phyloP scores from a whole-genome alignment of 2,797 vertebrate genomes.

The Rhinogobio ventralis region DNA sequence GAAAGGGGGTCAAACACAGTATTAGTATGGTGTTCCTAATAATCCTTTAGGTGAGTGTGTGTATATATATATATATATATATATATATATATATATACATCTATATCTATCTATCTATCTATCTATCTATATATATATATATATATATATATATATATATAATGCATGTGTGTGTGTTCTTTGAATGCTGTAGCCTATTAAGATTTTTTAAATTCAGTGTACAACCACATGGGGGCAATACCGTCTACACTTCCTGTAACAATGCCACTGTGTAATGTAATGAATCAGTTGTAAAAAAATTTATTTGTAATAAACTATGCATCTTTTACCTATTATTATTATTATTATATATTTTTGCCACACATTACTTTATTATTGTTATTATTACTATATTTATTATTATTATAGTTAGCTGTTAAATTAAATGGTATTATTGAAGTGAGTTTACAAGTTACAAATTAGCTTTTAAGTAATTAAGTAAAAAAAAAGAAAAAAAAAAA shows the following conservation, averaged over 20 bases:
- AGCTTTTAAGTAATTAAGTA: neutral
- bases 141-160: too few relatives aligned
- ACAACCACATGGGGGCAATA: slow-evolving; percentile 69
- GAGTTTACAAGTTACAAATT: neutral
- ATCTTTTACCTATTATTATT: neutral
- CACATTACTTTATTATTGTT: neutral
- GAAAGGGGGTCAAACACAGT: too few relatives aligned
- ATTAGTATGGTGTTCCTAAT: too few relatives aligned
- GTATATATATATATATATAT: too few relatives aligned
- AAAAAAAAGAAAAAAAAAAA: neutral
- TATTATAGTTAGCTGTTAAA: neutral
- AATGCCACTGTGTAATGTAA: neutral
- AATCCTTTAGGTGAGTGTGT: too few relatives aligned
- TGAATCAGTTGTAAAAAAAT: neutral
- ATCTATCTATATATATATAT: too few relatives aligned
- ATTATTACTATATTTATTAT: neutral
- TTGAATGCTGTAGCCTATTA: neutral
- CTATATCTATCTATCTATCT: too few relatives aligned
- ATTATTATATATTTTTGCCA: neutral
- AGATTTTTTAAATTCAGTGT: neutral
- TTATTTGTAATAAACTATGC: slow-evolving; percentile 11
- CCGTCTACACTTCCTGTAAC: slow-evolving; percentile 33
- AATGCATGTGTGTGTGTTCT: neutral
- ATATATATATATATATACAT: too few relatives aligned
- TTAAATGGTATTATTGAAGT: neutral